Base-by-base conservation (phyloP, 2,888 invertebrate genomes). In the Drosophila austrosaltans region DNA sequence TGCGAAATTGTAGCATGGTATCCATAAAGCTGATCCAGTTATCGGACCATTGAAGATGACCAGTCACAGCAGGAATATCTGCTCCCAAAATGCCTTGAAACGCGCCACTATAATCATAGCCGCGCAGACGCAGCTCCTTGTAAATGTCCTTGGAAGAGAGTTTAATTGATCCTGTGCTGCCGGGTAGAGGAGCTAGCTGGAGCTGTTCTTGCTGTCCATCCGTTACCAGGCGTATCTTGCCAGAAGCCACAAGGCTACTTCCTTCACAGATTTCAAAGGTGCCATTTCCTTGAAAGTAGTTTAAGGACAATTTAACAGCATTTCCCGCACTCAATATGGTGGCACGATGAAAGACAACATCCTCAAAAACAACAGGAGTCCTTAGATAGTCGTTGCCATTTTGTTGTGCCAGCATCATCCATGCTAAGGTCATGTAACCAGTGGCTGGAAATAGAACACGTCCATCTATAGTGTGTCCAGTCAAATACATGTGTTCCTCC, bases 1-100 rank as follows among this genome's bases (percentile, higher is more conserved):
- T 96, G 54, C 95, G 95, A 90, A 98, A 97, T 93, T 99, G 99
- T 57, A 99, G 94, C 96, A 99, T 97, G 1, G 98, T 98, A 92
- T 99, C 99, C 92, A 99, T 95, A 93, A 96, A 99, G 54, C 98
- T 96, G 63, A 99, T 95, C 98, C 99, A 99, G 93, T 98, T 97
- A 77, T 95, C 95, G 61, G 94, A 94, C 98, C 98, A 99, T 71
- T 94, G 93, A 69, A 99, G 93, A 84, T 95, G 93, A 48, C 98
- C 98, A 76, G 90, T 92, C 0, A 93, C 91, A 54, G 96, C 96
- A 79, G 94, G 93, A 85, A 96, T 94, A 91, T 97, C 96, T 0
- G 96, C 94, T 28, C 94, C 92, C 20, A 93, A 91, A 78, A 99
- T 96, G 53, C 98, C 98, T 86, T 95, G 95, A 93, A 98, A 98